Evolutionary conservation across 2,797 vertebrate species (phyloP).

Genomic region (Ficedula albicollis): DNA sequence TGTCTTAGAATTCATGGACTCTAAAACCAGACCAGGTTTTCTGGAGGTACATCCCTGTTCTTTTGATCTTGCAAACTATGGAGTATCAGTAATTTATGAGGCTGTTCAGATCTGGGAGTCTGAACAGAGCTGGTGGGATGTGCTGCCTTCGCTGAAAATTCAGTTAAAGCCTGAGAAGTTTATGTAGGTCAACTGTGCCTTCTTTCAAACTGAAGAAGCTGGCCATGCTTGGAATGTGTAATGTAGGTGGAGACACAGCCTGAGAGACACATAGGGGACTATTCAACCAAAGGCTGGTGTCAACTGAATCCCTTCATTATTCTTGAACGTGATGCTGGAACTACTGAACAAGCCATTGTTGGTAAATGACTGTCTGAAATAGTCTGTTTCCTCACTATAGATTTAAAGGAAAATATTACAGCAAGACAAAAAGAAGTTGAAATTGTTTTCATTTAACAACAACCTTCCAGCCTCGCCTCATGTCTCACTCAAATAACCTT

Average conservation of each 20-base stretch:
- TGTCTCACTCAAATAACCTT: conserved; percentile 56
- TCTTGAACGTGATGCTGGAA: neutral
- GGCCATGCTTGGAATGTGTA: conserved; percentile 4
- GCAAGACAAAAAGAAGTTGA: conserved; percentile 31
- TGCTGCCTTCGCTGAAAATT: neutral
- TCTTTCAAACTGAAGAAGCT: neutral
- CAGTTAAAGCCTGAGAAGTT: neutral
- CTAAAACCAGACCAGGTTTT: neutral
- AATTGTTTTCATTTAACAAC: conserved; percentile 68
- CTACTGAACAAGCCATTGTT: conserved; percentile 1
- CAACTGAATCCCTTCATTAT: neutral
- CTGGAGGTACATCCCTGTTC: neutral
- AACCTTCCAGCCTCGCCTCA: conserved; percentile 38
- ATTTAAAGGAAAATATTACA: conserved; percentile 58
- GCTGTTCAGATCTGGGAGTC: neutral
- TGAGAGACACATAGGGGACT: neutral
- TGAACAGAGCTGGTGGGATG: neutral
- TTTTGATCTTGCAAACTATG: conserved; percentile 1
- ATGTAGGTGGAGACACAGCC: neutral
- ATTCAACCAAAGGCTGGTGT: neutral
- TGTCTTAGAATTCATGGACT: neutral
- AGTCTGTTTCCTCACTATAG: conserved; percentile 16
- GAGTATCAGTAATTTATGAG: neutral
- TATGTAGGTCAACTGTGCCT: conserved; percentile 22
- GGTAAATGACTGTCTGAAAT: conserved; percentile 34